These are phyloP conservation scores for Brachyopa scutellaris DNA, from an alignment of 2,888 invertebrate species.

Conservation along the genomic window DNA sequence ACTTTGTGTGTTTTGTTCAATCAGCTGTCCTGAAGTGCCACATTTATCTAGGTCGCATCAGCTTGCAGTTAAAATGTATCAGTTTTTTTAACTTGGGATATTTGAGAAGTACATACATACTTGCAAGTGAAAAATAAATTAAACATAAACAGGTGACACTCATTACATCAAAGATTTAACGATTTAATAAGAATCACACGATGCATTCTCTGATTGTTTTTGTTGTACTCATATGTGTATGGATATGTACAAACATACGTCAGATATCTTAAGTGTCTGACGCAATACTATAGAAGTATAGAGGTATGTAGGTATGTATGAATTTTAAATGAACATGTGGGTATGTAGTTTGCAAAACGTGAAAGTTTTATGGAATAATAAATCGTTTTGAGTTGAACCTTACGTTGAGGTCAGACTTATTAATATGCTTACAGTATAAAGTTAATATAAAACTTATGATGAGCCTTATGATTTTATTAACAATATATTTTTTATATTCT, in stretches of 20 bases:
- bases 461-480: background rate
- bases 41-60: conserved; percentile 20
- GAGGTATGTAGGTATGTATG: background rate
- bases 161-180: background rate
- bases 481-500: background rate
- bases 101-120: no score
- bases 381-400: conserved; percentile 8
- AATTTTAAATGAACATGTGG: background rate
- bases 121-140: no score
- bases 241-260: no score
- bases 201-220: background rate
- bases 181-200: background rate
- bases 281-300: background rate
- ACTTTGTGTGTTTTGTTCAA: conserved; percentile 16
- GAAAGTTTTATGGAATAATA: conserved; percentile 1
- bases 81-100: background rate
- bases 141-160: background rate
- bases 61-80: conserved; percentile 16
- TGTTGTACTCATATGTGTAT: no score
- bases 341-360: conserved; percentile 3
- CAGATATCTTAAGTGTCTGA: background rate
- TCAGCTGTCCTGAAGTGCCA: conserved; percentile 24
- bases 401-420: conserved; percentile 11
- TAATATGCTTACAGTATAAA: conserved; percentile 3
- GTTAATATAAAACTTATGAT: conserved; percentile 13